These are phyloP conservation scores for Tetragnatha montana DNA, from an alignment of 2,888 invertebrate species.

Conservation along the genomic window DNA sequence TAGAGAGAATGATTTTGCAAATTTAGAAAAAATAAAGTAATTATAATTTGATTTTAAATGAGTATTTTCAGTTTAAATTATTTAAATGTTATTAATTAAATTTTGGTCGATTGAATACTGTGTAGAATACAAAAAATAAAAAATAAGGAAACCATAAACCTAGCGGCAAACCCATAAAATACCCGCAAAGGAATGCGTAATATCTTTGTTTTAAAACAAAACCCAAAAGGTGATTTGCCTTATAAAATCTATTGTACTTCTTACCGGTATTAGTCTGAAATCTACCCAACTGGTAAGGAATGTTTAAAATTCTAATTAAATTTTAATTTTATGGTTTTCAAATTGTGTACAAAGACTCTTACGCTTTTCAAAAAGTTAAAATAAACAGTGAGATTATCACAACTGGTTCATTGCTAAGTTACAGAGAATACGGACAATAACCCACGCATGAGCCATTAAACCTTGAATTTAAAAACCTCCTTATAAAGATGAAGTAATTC, in stretches of 20 bases:
- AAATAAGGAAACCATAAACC: neutral
- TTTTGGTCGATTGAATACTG: too few relatives aligned
- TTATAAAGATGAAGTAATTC: constrained; percentile 37
- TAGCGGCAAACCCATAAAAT: constrained; percentile 19
- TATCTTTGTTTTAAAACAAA: constrained; percentile 26
- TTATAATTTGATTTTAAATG: too few relatives aligned
- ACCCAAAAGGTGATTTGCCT: neutral
- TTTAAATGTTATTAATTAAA: too few relatives aligned
- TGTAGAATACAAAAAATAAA: neutral
- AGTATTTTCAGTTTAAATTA: too few relatives aligned
- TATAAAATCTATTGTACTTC: constrained; percentile 20
- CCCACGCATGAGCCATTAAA: constrained; percentile 43
- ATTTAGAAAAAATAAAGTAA: neutral
- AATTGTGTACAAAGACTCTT: neutral
- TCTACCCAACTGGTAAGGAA: constrained; percentile 29
- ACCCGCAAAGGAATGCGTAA: neutral
- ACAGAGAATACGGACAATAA: constrained; percentile 9
- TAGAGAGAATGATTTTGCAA: neutral
- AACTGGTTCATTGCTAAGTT: neutral
- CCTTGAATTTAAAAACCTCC: constrained; percentile 34
- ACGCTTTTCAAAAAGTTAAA: too few relatives aligned
- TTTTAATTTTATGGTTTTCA: neutral
- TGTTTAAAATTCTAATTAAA: constrained; percentile 13
- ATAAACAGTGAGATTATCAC: neutral
- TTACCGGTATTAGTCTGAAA: constrained; percentile 42